Percentiles rank a stretch among this genome's conserved stretches.
Conservation (phyloP, 2,888 invertebrate species). For the Brenthis daphne region DNA sequence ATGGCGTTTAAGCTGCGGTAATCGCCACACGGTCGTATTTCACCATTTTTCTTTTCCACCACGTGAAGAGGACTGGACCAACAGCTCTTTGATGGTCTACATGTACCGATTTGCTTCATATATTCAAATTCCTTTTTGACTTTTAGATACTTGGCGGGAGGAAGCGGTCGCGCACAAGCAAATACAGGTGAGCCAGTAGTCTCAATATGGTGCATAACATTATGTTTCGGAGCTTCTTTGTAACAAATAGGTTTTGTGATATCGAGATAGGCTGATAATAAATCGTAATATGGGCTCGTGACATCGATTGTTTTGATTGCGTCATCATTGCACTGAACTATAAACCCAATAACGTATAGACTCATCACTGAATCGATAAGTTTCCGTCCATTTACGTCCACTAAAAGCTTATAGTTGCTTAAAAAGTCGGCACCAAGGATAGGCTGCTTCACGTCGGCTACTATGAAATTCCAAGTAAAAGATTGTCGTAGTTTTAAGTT, state of each 20-base stretch:
- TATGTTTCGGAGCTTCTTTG: constrained; percentile 26
- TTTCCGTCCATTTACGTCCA: constrained; percentile 20
- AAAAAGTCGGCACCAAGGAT: constrained; percentile 34
- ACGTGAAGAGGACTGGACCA: too few relatives aligned
- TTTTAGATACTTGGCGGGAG: constrained; percentile 11
- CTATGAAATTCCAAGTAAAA: background rate
- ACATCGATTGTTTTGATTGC: constrained; percentile 27
- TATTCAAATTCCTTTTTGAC: constrained; percentile 9
- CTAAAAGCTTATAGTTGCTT: constrained; percentile 30
- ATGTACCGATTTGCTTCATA: background rate
- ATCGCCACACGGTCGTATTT: too few relatives aligned
- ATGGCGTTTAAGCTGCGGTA: too few relatives aligned
- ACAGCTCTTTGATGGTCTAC: too few relatives aligned
- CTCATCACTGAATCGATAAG: constrained; percentile 27
- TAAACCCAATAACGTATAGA: constrained; percentile 42
- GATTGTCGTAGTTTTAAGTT: background rate
- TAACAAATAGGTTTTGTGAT: constrained; percentile 31
- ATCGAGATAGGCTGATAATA: constrained; percentile 30
- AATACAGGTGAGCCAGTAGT: constrained; percentile 23
- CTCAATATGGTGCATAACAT: constrained; percentile 11
- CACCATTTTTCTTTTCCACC: too few relatives aligned
- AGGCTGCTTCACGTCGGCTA: background rate
- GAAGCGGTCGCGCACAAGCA: constrained; percentile 16
- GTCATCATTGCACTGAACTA: constrained; percentile 19
- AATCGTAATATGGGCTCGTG: constrained; percentile 29